Base-by-base conservation (phyloP, 64 coral and sea anemone genomes). In the Stylophora pistillata region DNA sequence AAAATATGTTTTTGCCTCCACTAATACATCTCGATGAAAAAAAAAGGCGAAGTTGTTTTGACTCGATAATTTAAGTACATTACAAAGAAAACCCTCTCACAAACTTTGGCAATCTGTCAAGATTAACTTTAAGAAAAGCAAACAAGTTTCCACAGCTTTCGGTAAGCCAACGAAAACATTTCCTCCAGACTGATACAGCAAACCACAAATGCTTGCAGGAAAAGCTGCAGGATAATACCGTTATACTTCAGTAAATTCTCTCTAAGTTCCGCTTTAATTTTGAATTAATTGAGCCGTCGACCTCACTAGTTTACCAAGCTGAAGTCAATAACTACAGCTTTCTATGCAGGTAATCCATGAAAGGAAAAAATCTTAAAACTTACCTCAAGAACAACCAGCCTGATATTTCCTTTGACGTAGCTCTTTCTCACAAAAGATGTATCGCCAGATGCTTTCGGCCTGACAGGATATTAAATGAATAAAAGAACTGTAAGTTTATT, bases 381-480 rank as follows among this genome's bases (percentile, higher is more conserved):
- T 84, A 84, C 80, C 80, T 63, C 34, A 25, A 84, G 37, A 18
- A 28, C 47, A 15, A 26, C 13, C 12, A 27, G 28, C 37, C 37
- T 47, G 27, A 27, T 54, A 53, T 84, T 84, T 52, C 58, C 56
- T 62, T 76, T 76, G 73, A 65, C 59, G 78, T 63, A 34, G 18
- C 3, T 25, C 28, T 23, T 34, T 52, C 11, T 16, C 21, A 11
- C 23, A 63, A 70, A 7, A 30, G 18, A 54, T 34, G 53, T 53
- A 64, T n/a, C n/a, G 11, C 64, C 61, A 69, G 23, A 64, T 41
- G 78, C 16, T 63, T n/a, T 21, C 3, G 21, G 30, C 5, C 37
- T 16, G 15, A 82, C 47, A 7, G 9, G 41, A 69, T 53, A 9
- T 23, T 41, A 68, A 68, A 68, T 68, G 18, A 12, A 69, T 0